Evolutionary conservation across 53 echinoderm and acorn worm genomes (phyloP).

Genomic region (Henricia sp.): DNA sequence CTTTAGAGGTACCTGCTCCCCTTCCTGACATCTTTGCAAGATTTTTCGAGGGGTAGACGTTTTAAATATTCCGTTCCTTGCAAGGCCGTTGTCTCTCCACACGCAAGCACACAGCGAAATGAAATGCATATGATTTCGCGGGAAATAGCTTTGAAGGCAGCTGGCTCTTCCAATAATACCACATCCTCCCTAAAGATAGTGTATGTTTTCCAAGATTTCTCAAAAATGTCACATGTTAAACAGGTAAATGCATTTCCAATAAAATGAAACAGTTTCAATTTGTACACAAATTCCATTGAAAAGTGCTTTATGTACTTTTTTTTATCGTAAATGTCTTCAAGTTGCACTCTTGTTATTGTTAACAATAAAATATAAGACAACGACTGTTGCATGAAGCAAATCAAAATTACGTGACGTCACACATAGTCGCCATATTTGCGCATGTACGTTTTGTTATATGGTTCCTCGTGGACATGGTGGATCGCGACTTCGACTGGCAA

Average conservation of each 20-base stretch:
- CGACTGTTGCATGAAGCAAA: conserved; percentile 43
- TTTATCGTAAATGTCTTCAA: not conserved
- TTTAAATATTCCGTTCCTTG: too few species aligned
- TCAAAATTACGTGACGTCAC: conserved; percentile 56
- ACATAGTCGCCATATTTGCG: conserved; percentile 49
- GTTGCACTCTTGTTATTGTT: not conserved
- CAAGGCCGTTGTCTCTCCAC: not conserved
- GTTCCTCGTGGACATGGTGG: conserved; percentile 42
- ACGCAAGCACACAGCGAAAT: not conserved
- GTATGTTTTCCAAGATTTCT: not conserved
- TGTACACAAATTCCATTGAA: too few species aligned
- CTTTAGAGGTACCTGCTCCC: conserved; percentile 37
- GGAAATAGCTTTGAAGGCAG: conserved; percentile 66
- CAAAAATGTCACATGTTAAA: not conserved
- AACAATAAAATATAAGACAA: conserved; percentile 19
- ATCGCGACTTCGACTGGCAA: not conserved
- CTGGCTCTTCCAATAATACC: conserved; percentile 24
- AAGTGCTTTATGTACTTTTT: too few species aligned
- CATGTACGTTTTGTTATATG: conserved; percentile 33
- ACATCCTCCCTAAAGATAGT: not conserved
- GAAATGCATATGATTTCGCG: conserved; percentile 49
- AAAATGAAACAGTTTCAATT: too few species aligned
- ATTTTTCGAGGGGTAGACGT: not conserved
- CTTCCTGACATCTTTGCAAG: conserved; percentile 51
- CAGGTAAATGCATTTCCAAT: too few species aligned